Evolutionary conservation across 2,797 vertebrate species (phyloP).

Genomic region (Coendou prehensilis): DNA sequence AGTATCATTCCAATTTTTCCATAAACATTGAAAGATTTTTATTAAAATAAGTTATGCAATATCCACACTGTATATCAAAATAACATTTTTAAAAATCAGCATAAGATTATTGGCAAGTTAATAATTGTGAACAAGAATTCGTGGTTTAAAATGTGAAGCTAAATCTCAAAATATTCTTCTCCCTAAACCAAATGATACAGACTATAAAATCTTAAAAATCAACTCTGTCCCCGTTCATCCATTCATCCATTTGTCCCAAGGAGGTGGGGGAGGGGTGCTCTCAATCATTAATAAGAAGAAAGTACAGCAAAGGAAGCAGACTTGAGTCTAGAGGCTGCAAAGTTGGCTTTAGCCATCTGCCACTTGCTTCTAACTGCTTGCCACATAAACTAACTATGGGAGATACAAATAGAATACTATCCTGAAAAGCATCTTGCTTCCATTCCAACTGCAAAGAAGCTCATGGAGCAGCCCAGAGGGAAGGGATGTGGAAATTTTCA

Average conservation of each 20-base stretch:
- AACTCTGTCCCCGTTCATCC: not conserved
- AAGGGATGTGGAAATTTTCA: not conserved
- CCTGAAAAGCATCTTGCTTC: not conserved
- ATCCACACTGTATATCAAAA: conserved; percentile 6
- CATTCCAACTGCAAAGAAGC: not conserved
- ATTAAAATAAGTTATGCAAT: not conserved
- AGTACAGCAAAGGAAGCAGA: not conserved
- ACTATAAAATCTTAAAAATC: not conserved
- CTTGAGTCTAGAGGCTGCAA: not conserved
- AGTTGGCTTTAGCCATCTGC: not conserved
- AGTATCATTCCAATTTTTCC: not conserved
- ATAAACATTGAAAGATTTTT: not conserved
- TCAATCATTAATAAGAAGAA: not conserved
- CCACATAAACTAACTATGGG: not conserved
- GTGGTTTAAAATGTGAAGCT: not conserved
- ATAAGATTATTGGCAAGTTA: not conserved
- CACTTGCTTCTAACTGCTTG: not conserved
- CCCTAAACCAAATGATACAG: not conserved
- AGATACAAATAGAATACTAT: not conserved
- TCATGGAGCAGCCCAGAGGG: not conserved
- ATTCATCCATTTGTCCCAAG: not conserved
- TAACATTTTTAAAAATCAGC: conserved; percentile 1
- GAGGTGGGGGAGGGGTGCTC: not conserved
- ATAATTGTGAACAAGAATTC: not conserved
- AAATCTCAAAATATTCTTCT: conserved; percentile 31